Evolutionary conservation across 2,797 vertebrate species (phyloP).

Genomic region (Tolypeutes matacus): DNA sequence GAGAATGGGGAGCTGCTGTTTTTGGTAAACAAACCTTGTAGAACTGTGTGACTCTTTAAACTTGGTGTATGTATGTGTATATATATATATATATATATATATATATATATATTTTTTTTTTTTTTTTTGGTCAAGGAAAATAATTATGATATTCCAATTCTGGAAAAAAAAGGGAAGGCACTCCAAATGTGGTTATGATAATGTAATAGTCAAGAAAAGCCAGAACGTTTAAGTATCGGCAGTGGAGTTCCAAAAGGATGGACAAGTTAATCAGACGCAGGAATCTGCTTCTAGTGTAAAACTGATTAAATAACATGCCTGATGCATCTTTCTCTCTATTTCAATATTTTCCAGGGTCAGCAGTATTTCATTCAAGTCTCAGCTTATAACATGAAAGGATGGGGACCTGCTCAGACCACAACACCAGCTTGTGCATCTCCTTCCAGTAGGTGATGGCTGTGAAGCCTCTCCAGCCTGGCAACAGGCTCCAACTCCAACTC

Average conservation of each 20-base stretch:
- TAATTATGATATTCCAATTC: slow-evolving; percentile 15
- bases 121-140: neutral
- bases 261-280: neutral
- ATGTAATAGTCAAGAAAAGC: neutral
- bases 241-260: neutral
- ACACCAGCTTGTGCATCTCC: slow-evolving; percentile 93
- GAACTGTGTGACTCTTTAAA: slow-evolving; percentile 24
- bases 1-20: neutral
- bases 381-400: slow-evolving; percentile 98
- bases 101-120: too few relatives aligned
- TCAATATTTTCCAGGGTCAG: slow-evolving; percentile 90
- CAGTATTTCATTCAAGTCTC: slow-evolving; percentile 93
- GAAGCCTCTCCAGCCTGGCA: slow-evolving; percentile 33
- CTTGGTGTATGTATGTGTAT: neutral
- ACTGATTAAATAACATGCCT: slow-evolving; percentile 38
- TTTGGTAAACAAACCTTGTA: slow-evolving; percentile 28
- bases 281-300: neutral
- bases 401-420: slow-evolving; percentile 93
- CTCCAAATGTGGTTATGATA: slow-evolving; percentile 13
- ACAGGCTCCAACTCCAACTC: neutral
- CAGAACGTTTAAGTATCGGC: slow-evolving; percentile 8
- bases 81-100: too few relatives aligned
- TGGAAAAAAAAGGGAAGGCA: slow-evolving; percentile 16
- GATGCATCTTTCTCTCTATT: slow-evolving; percentile 74
- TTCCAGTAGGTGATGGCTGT: slow-evolving; percentile 92